Conservation (phyloP, 2,797 vertebrate genomes). For the Alfaro cultratus region DNA sequence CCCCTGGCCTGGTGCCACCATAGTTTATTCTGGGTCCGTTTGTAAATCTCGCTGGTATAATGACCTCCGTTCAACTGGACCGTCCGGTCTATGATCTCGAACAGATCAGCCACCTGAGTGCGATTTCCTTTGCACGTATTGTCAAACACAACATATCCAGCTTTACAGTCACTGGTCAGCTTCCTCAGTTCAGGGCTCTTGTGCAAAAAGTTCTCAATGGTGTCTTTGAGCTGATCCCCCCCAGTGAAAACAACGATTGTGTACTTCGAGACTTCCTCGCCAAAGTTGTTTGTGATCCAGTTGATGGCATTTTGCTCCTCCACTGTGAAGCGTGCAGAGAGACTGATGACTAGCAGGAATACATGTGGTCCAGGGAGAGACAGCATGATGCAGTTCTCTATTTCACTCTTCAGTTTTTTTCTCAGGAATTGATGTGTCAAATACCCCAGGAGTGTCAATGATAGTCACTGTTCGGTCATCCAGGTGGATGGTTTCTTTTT, state of each 20-base stretch:
- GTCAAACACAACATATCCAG: constrained; percentile 55
- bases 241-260: constrained; percentile 57
- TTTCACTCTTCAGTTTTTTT: constrained; percentile 32
- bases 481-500: not conserved
- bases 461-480: constrained; percentile 39
- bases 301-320: constrained; percentile 40
- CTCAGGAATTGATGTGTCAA: constrained; percentile 32
- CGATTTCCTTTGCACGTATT: constrained; percentile 22
- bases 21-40: constrained; percentile 31
- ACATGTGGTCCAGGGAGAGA: constrained; percentile 63
- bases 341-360: constrained; percentile 61
- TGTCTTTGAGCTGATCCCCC: constrained; percentile 27
- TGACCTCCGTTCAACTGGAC: constrained; percentile 42
- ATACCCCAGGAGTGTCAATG: constrained; percentile 70
- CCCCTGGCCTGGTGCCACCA: not conserved
- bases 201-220: constrained; percentile 1
- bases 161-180: constrained; percentile 6
- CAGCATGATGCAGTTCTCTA: constrained; percentile 43
- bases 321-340: constrained; percentile 36
- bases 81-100: constrained; percentile 52
- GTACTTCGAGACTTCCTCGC: constrained; percentile 37
- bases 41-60: constrained; percentile 47
- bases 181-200: not conserved
- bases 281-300: constrained; percentile 59
- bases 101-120: constrained; percentile 59